Evolutionary conservation across 2,113 vertebrate genomes (phyloP), one percentile per base, ranked within the genome.

Genomic region (Salvelinus fontinalis): DNA sequence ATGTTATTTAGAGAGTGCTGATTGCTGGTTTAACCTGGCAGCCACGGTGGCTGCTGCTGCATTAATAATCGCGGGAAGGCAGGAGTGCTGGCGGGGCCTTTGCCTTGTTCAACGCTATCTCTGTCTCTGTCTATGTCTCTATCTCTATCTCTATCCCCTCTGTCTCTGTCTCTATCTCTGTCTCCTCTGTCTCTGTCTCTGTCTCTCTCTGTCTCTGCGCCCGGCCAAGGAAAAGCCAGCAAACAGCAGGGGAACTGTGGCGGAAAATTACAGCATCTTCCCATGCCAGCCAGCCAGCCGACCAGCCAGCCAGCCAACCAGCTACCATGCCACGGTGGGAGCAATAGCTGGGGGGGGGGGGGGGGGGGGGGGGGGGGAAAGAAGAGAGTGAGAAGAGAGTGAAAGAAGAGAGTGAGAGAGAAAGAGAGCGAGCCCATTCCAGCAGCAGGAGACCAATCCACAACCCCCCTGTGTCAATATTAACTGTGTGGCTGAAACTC

Each of bases 21-120:
- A 93, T 91, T 91, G 85, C 89, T 86, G 85, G 86, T 90, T 91
- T 92, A 92, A 92, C 90, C 92, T 90, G 89, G 85, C 83, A 85
- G 89, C 91, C 89, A 90, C 88, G 83, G 81, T 85, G 85, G 80
- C 89, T 90, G 88, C 89, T 84, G 87, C 86, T 89, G 89, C 91
- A 92, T 91, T 92, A 92, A 90, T 91, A 92, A 90, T 91, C 88
- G 77, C 39, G 22, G 67, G 27, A 82, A 90, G 88, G 82, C 86
- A 88, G 85, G 82, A 86, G 86, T 86, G 87, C 87, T 87, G 83
- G 86, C 71, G 81, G 80, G 85, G 89, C 80, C 82, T 82, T n/a
- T 83, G 88, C 88, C 87, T 89, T 90, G 89, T 89, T 90, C 86
- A 81, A 80, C 29, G 78, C 80, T 34, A 1, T 34, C 6, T 34